A percentile compares a stretch with the other conserved stretches of the same genome.
phyloP scores from a whole-genome alignment of 2,113 vertebrate genomes.

The Pleuronectes platessa region DNA sequence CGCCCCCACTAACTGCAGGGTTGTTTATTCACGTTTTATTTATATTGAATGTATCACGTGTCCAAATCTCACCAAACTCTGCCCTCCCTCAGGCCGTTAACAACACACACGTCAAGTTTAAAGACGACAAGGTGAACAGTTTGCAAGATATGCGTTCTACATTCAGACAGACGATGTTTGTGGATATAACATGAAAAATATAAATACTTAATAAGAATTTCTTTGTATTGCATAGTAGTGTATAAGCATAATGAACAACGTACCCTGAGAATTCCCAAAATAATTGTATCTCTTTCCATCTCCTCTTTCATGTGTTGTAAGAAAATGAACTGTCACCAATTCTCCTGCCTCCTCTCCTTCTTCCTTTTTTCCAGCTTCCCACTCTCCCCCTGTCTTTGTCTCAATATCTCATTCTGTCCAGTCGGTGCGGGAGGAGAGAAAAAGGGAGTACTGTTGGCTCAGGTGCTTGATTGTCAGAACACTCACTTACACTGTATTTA shows the following conservation, averaged over 20 bases:
- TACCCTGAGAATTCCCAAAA: no score
- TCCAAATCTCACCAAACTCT: no score
- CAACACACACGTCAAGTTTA: no score
- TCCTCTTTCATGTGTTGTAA: neutral
- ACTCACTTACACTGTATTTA: conserved; percentile 66
- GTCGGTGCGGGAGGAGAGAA: conserved; percentile 16
- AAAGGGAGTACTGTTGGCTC: conserved; percentile 74
- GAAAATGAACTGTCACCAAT: neutral
- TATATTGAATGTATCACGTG: no score
- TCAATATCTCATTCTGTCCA: neutral
- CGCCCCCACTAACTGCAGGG: no score
- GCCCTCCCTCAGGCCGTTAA: no score
- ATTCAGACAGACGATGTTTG: no score
- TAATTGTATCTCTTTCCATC: neutral
- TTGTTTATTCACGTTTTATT: no score
- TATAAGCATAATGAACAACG: no score
- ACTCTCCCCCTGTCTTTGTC: neutral
- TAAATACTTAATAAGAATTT: neutral
- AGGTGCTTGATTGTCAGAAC: conserved; percentile 75
- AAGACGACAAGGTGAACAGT: no score
- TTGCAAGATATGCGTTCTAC: no score
- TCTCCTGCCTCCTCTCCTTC: neutral
- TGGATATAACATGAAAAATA: neutral
- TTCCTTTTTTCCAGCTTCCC: neutral
- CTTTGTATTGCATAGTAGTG: neutral